Conservation (phyloP, 2,797 vertebrate genomes). For the Danio tinwini region DNA sequence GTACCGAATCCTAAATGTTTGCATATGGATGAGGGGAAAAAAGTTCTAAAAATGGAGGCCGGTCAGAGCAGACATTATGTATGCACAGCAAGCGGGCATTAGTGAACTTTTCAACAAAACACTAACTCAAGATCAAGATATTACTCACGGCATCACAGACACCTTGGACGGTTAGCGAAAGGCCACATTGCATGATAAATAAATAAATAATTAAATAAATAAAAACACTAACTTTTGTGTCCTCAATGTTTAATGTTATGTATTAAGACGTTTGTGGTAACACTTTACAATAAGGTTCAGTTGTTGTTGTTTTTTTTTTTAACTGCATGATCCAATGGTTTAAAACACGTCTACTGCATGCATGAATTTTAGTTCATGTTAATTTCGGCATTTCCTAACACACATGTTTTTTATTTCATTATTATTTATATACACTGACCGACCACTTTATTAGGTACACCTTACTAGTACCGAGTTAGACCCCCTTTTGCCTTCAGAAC, state of each 20-base stretch:
- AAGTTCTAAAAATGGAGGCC: background rate
- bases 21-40: conserved; percentile 47
- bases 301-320: too few relatives aligned
- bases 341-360: too few relatives aligned
- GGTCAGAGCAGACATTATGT: conserved; percentile 22
- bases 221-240: background rate
- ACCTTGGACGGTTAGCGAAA: background rate
- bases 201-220: background rate
- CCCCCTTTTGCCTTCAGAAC: too few relatives aligned
- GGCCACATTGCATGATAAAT: background rate
- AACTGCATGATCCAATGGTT: too few relatives aligned
- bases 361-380: too few relatives aligned
- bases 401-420: too few relatives aligned
- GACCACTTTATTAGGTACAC: too few relatives aligned
- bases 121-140: conserved; percentile 40
- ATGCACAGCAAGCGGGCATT: conserved; percentile 25
- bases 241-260: background rate
- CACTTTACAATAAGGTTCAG: too few relatives aligned
- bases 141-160: conserved; percentile 25
- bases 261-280: background rate
- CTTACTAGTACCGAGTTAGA: too few relatives aligned
- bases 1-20: conserved; percentile 29
- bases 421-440: too few relatives aligned
- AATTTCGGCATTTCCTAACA: too few relatives aligned
- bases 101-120: conserved; percentile 51